Base-by-base conservation (phyloP, 2,113 vertebrate genomes). In the Pardalotus punctatus region DNA sequence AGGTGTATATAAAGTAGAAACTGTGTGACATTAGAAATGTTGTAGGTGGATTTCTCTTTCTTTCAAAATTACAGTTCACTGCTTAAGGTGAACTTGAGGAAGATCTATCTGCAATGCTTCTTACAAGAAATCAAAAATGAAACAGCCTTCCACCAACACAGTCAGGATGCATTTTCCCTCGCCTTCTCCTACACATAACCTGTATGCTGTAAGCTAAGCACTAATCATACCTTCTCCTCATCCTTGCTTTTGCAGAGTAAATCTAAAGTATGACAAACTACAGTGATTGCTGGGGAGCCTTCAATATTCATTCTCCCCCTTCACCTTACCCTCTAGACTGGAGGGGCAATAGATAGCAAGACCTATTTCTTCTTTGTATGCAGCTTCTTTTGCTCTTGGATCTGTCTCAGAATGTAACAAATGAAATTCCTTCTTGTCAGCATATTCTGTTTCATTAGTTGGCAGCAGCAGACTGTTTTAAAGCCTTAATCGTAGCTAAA, bases 11-110 rank as follows among this genome's bases (percentile, higher is more conserved):
- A 74, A 94, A 76, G 36, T 54, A 95, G 58, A 56, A 91, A 90
- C 74, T 35, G 66, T 64, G 11, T 90, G 80, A 51, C 72, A 82
- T 86, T 74, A 74, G 54, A 86, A 79, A 72, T 33, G 25, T 66
- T 95, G 90, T 90, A 85, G 72, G 90, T 91, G 82, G 71, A 86
- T 81, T 95, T 89, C 28, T 78, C 69, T 93, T 93, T 88, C 91
- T 79, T 92, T 79, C 51, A 73, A 85, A 94, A 94, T 88, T 81
- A 47, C 42, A 20, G 79, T 90, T 90, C 54, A 77, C 25, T 88
- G 31, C 24, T 94, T 84, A 14, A 56, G 58, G 62, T 54, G 48
- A 89, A 27, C 31, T 85, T 80, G 18, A 85, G 73, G 64, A 92
- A 93, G 38, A 65, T 82, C 42, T 81, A 88, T 54, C 66, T 86